Evolutionary conservation across 2,888 invertebrate species (phyloP), one percentile per base, ranked within the genome.

Genomic region (Pollenia amentaria): DNA sequence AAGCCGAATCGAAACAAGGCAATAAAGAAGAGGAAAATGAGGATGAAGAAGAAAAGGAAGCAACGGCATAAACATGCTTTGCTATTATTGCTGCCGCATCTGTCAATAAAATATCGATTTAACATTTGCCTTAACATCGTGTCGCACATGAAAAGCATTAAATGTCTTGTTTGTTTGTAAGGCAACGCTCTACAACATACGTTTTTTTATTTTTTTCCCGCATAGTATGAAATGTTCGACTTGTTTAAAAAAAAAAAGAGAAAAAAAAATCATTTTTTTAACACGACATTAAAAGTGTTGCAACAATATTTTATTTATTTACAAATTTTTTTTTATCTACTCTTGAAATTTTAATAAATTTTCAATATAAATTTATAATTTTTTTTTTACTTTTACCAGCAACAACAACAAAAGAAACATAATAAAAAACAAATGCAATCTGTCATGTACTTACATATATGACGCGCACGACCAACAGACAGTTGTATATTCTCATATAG

Each of bases 261-360:
- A 67, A 81, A 84, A 77, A 64, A 77, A 75, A 84, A 84, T 81
- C 80, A 84, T 64, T 72, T 82, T 72, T 78, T 67, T 80, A 87
- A 87, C 86, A 84, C 88, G 88, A 89, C 89, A 89, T 89, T 88
- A 87, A 87, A 89, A 89, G 84, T 88, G 75, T 85, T 87, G 85
- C 84, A 85, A 79, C 84, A 81, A 85, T 70, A 85, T 85, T 84
- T 76, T 81, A 80, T 77, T 64, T 62, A 44, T 77, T 80, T 55
- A 14, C 60, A n/a, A 21, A 51, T 62, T 72, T 40, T 55, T 57
- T 78, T 46, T 48, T n/a, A n/a, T 77, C 67, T 57, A 69, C 84
- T 84, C 76, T 77, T 80, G 81, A 84, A 87, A 77, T 81, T 81
- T 82, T 76, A 82, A 87, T 85, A 87, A 75, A 87, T 87, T 82